Base-by-base conservation (phyloP, 2,888 invertebrate genomes). In the Epirrhoe tristata region DNA sequence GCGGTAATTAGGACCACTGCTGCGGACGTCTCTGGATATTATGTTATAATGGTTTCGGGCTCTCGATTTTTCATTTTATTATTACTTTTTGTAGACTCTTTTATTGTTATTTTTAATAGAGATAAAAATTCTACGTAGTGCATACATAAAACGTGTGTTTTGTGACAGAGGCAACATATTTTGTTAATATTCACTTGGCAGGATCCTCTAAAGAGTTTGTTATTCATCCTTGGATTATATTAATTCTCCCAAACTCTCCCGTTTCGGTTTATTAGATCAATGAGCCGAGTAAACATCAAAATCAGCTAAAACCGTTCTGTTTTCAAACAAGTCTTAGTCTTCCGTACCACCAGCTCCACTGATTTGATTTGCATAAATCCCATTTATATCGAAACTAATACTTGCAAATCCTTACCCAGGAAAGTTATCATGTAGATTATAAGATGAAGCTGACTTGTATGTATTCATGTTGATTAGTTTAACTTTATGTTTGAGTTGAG, bases 1-100 rank as follows among this genome's bases (percentile, higher is more conserved):
- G 36, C 50, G 64, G 64, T 68, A 65, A 68, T 68, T 64, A 68
- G 64, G 60, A 48, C 56, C 60, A 69, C 74, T 64, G 70, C 58
- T 63, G 54, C 51, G 66, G 62, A 61, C 67, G 61, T 65, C 46
- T 62, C 67, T 58, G 36, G 58, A 52, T 66, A 63, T 39, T 50
- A 36, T 63, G 52, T 63, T 63, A 52, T 56, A 55, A 52, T 36
- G 17, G 17, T 52, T 50, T 6, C 2, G 52, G 54, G 61, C 12
- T 52, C 31, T 52, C 5, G 10, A 6, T 52, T 10, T 52, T 52
- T 51, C 16, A 17, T 24, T 32, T 53, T 16, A 34, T 14, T 46
- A 43, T 10, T 43, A 2, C 3, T 24, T 3, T 24, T 43, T 43
- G 10, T 39, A 7, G 6, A 7, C n/a, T 8, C 10, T 43, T 14